These are phyloP conservation scores for Rhamphomyia laevipes DNA, from an alignment of 2,888 invertebrate genomes.

Conservation along the genomic window DNA sequence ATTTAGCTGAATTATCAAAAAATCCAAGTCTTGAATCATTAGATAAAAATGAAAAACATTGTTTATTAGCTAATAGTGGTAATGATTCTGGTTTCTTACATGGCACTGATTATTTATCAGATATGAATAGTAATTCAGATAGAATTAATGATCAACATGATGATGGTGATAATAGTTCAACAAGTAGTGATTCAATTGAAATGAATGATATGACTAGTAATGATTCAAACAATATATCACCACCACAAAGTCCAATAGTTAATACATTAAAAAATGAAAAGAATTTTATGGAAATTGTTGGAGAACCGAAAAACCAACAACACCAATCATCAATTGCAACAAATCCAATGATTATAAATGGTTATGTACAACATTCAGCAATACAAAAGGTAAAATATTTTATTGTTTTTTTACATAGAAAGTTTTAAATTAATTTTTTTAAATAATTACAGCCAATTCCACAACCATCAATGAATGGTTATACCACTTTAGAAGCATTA, in stretches of 20 bases:
- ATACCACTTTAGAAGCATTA: constrained; percentile 11
- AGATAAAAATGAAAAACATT: constrained; percentile 19
- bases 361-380: constrained; percentile 21
- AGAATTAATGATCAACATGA: constrained; percentile 9
- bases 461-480: constrained; percentile 9
- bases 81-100: constrained; percentile 11
- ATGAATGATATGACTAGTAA: constrained; percentile 18
- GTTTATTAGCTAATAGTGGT: constrained; percentile 15
- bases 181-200: constrained; percentile 19
- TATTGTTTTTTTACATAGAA: too few species aligned
- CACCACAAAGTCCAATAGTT: constrained; percentile 13
- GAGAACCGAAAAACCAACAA: too few species aligned
- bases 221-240: constrained; percentile 16
- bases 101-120: constrained; percentile 1
- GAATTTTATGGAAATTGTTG: constrained; percentile 7
- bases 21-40: constrained; percentile 17
- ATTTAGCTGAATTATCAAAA: neutral
- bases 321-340: constrained; percentile 7
- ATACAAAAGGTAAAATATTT: constrained; percentile 16
- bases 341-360: constrained; percentile 12
- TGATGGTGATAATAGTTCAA: constrained; percentile 15
- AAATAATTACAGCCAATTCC: constrained; percentile 4
- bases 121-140: constrained; percentile 7
- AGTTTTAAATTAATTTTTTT: too few species aligned
- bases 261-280: constrained; percentile 3